Evolutionary conservation across 2,797 vertebrate species (phyloP).

Genomic region (Staurois parvus): DNA sequence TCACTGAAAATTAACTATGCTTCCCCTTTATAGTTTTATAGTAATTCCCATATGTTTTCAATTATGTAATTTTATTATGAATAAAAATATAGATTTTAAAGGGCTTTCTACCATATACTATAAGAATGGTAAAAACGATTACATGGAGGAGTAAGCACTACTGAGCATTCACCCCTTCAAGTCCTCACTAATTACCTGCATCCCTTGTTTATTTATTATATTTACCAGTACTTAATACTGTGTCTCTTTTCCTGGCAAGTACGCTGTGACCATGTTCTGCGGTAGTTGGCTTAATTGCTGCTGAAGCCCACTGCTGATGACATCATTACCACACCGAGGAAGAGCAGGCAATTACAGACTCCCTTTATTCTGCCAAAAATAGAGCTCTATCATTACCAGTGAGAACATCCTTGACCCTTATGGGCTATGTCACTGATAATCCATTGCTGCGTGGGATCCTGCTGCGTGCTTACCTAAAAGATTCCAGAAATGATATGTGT

Average conservation of each 20-base stretch:
- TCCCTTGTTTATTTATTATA: neutral
- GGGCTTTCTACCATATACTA: too few relatives aligned
- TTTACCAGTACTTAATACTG: neutral
- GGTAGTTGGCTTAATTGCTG: neutral
- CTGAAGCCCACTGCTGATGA: slow-evolving; percentile 23
- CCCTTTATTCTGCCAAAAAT: neutral
- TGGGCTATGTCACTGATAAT: neutral
- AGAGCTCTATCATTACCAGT: neutral
- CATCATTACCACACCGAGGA: slow-evolving; percentile 15
- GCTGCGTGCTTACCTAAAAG: neutral
- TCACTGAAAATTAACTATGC: too few relatives aligned
- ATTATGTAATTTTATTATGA: too few relatives aligned
- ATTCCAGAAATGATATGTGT: neutral
- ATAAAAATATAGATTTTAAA: too few relatives aligned
- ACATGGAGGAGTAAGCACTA: neutral
- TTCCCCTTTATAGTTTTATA: too few relatives aligned
- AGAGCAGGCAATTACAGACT: slow-evolving; percentile 16
- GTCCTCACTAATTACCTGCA: neutral
- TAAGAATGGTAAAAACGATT: too few relatives aligned
- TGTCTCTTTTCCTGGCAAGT: neutral
- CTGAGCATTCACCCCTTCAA: neutral
- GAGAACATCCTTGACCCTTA: neutral
- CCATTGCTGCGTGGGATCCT: neutral
- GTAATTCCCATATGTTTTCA: too few relatives aligned
- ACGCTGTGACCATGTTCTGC: neutral